These are phyloP conservation scores for Temnothorax longispinosus DNA, from an alignment of 1,140 invertebrate genomes.

Conservation along the genomic window DNA sequence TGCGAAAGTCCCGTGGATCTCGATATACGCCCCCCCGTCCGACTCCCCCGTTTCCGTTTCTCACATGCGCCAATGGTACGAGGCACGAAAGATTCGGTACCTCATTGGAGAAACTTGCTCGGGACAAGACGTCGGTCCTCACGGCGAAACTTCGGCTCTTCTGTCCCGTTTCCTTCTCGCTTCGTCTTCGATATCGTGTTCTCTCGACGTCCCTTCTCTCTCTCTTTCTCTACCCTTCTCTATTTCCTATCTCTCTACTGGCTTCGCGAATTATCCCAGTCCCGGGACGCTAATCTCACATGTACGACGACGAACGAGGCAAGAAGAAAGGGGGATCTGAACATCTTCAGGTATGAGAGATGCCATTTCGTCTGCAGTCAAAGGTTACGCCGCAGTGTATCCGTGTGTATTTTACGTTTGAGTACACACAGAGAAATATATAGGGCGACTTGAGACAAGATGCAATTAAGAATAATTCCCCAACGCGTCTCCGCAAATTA, in stretches of 20 bases:
- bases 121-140: slow-evolving; percentile 59
- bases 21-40: neutral
- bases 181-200: neutral
- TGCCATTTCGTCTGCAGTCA: slow-evolving; percentile 31
- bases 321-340: slow-evolving; percentile 64
- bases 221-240: neutral
- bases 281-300: slow-evolving; percentile 73
- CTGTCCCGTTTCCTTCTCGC: slow-evolving; percentile 27
- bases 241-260: slow-evolving; percentile 5
- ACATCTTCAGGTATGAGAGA: slow-evolving; percentile 45
- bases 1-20: slow-evolving; percentile 41
- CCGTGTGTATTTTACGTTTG: neutral
- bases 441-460: neutral
- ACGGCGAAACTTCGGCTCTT: slow-evolving; percentile 59
- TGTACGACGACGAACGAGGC: slow-evolving; percentile 65
- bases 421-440: neutral
- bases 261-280: slow-evolving; percentile 71
- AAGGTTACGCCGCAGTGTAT: slow-evolving; percentile 6
- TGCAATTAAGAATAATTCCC: neutral
- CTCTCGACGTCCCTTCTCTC: neutral
- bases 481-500: neutral
- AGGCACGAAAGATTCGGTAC: slow-evolving; percentile 60
- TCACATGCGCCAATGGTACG: slow-evolving; percentile 31
- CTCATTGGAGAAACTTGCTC: slow-evolving; percentile 68
- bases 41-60: neutral